A percentile compares a stretch with the other conserved stretches of the same genome.
phyloP scores from a whole-genome alignment of 2,888 invertebrate genomes.

The Sabatieria punctata region DNA sequence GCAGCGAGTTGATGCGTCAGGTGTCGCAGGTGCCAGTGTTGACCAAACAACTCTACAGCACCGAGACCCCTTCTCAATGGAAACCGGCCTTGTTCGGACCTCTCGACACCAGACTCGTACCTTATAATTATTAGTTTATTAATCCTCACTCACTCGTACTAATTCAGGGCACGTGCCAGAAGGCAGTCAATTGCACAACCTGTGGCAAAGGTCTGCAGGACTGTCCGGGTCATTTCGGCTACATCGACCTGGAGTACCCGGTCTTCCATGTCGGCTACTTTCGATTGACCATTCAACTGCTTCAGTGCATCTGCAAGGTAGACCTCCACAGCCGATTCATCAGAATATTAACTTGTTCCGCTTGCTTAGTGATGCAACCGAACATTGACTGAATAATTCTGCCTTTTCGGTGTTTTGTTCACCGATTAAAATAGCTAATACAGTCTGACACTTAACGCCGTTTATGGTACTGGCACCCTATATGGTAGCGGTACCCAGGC shows the following conservation, averaged over 20 bases:
- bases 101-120: slow-evolving; percentile 71
- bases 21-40: slow-evolving; percentile 81
- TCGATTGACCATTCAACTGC: slow-evolving; percentile 64
- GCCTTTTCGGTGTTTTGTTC: too few relatives aligned
- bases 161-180: slow-evolving; percentile 64
- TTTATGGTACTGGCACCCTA: too few relatives aligned
- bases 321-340: too few relatives aligned
- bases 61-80: slow-evolving; percentile 54
- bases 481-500: too few relatives aligned
- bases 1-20: slow-evolving; percentile 69
- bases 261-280: slow-evolving; percentile 97
- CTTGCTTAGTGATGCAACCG: too few relatives aligned
- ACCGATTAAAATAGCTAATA: too few relatives aligned
- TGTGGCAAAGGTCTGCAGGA: slow-evolving; percentile 78
- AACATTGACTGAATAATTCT: too few relatives aligned
- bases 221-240: slow-evolving; percentile 94
- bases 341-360: too few relatives aligned
- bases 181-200: slow-evolving; percentile 66
- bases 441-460: too few relatives aligned
- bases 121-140: slow-evolving; percentile 4
- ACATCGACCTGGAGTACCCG: slow-evolving; percentile 79
- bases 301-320: slow-evolving; percentile 92
- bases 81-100: slow-evolving; percentile 84
- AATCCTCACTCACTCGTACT: slow-evolving; percentile 7
- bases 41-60: slow-evolving; percentile 72